Percentiles rank a stretch among this genome's conserved stretches.
Conservation (phyloP, 2,113 vertebrate species). For the Talpa occidentalis region DNA sequence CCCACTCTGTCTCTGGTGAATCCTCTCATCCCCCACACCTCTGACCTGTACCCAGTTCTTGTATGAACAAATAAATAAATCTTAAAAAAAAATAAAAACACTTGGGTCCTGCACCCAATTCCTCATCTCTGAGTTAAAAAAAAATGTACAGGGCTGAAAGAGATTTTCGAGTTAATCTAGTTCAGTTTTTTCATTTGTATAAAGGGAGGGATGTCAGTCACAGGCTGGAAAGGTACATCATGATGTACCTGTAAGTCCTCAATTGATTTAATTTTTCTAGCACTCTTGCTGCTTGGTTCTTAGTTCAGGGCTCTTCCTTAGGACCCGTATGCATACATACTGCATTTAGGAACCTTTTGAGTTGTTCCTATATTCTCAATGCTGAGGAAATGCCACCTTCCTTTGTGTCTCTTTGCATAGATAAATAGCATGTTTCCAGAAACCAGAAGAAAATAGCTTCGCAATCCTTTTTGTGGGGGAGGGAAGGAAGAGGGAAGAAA, state of each 20-base stretch:
- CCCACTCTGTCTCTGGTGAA: no score
- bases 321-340: neutral
- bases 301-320: neutral
- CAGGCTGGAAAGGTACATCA: neutral
- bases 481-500: constrained; percentile 81
- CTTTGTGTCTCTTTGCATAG: neutral
- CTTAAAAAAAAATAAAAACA: no score
- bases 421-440: neutral
- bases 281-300: neutral
- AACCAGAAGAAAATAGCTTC: constrained; percentile 18
- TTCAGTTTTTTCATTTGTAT: neutral
- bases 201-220: neutral
- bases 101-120: neutral
- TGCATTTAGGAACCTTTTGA: neutral
- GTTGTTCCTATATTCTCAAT: neutral
- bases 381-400: neutral
- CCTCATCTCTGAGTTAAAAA: constrained; percentile 1
- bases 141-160: neutral
- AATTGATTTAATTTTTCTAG: neutral
- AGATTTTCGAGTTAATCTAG: neutral
- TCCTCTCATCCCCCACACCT: no score
- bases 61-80: no score
- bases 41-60: no score
- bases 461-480: neutral
- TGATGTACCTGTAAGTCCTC: neutral